A percentile compares a stretch with the other conserved stretches of the same genome.
phyloP scores from a whole-genome alignment of 2,113 vertebrate genomes.

The Lophura nycthemera region DNA sequence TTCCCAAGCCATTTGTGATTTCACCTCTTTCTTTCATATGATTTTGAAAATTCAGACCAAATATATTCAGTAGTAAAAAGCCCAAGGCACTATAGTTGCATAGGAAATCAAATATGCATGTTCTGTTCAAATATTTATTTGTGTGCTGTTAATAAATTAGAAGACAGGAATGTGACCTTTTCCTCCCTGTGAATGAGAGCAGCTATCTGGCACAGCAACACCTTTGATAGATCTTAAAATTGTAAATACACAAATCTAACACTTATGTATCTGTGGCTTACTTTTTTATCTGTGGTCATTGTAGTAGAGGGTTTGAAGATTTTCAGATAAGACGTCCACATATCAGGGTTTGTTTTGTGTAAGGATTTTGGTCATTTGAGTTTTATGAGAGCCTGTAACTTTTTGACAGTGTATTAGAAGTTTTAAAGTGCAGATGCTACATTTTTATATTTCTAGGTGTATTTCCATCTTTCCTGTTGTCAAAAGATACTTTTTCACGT shows the following conservation, averaged over 20 bases:
- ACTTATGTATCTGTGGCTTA: neutral
- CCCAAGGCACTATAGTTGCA: constrained; percentile 32
- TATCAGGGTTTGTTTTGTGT: neutral
- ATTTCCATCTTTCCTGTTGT: neutral
- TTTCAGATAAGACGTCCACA: neutral
- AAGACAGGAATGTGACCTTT: constrained; percentile 51
- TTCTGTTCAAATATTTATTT: constrained; percentile 73
- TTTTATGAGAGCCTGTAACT: neutral
- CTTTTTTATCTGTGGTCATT: neutral
- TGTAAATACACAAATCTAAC: neutral
- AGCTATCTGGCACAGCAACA: neutral
- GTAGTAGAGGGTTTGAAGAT: neutral
- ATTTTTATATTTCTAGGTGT: neutral
- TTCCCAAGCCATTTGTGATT: constrained; percentile 27
- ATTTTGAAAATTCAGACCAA: constrained; percentile 34
- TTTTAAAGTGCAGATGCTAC: neutral
- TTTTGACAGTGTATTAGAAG: neutral
- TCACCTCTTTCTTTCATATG: neutral
- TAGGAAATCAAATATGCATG: constrained; percentile 59
- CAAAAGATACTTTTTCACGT: neutral
- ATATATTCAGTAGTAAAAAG: constrained; percentile 42
- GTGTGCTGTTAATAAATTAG: constrained; percentile 58
- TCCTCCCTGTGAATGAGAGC: neutral
- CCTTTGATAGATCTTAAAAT: neutral
- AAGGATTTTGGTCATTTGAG: neutral